Conservation (phyloP, 2,113 vertebrate genomes). For the Podarcis muralis region DNA sequence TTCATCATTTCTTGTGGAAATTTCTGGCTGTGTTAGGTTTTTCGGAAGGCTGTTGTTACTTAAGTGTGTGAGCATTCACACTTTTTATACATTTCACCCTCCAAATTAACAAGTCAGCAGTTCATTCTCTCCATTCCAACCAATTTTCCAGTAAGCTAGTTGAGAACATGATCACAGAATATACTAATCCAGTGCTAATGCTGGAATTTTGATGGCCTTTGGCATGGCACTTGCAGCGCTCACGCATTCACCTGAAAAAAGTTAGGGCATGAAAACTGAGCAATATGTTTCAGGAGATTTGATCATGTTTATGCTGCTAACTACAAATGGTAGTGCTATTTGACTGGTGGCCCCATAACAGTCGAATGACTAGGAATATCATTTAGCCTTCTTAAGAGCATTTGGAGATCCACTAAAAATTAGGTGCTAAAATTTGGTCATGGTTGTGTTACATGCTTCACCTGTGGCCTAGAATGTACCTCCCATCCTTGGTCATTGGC, state of each 20-base stretch:
- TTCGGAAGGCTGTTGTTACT: background rate
- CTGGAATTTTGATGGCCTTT: background rate
- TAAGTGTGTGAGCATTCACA: background rate
- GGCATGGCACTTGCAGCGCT: background rate
- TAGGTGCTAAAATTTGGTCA: background rate
- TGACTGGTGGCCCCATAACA: too few relatives aligned
- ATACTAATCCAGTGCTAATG: background rate
- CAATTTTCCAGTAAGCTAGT: background rate
- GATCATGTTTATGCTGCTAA: too few relatives aligned
- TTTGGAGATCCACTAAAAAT: background rate
- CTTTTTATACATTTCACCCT: background rate
- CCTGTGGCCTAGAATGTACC: background rate
- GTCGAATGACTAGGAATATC: too few relatives aligned
- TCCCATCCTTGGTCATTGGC: background rate
- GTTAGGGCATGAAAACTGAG: background rate
- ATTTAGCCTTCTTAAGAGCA: background rate
- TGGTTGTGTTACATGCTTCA: background rate
- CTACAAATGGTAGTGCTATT: too few relatives aligned
- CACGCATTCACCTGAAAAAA: background rate
- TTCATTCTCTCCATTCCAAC: background rate
- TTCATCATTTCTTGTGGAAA: conserved; percentile 25
- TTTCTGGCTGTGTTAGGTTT: background rate
- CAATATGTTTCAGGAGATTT: background rate
- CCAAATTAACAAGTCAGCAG: too few relatives aligned
- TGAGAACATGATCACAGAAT: background rate